Evolutionary conservation across 2,888 invertebrate species (phyloP).

Genomic region (Apantesis nais): DNA sequence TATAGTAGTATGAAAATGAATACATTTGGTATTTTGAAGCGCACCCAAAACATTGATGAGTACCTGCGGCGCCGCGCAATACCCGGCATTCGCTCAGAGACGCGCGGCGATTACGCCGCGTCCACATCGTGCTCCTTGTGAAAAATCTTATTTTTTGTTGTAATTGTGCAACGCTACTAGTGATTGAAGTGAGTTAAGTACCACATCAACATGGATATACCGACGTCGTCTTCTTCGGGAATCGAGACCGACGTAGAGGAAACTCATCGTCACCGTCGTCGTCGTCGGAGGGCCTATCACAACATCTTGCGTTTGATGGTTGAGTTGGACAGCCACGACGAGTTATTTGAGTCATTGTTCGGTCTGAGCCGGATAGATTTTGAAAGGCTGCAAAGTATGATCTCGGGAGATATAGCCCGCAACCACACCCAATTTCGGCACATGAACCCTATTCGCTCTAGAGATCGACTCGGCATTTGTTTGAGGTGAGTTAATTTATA

Average conservation of each 20-base stretch:
- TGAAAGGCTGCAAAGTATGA: neutral
- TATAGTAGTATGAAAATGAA: no score
- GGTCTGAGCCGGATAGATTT: neutral
- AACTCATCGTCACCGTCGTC: neutral
- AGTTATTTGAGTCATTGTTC: neutral
- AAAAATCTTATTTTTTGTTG: neutral
- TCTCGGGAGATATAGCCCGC: neutral
- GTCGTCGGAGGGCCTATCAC: neutral
- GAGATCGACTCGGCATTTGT: conserved; percentile 2
- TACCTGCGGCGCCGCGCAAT: neutral
- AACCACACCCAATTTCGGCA: neutral
- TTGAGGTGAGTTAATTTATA: neutral
- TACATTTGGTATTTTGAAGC: neutral
- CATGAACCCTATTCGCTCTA: neutral
- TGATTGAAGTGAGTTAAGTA: neutral
- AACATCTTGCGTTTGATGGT: neutral
- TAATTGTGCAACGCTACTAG: neutral
- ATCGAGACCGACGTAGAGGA: conserved; percentile 2
- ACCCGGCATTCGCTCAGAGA: neutral
- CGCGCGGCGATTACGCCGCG: neutral
- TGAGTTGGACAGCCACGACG: neutral
- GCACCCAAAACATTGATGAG: neutral
- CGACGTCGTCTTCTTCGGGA: neutral
- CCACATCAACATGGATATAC: neutral
- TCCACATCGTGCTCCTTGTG: neutral